phyloP scores from a whole-genome alignment of 2,113 vertebrate species.

The Rhea americana region DNA sequence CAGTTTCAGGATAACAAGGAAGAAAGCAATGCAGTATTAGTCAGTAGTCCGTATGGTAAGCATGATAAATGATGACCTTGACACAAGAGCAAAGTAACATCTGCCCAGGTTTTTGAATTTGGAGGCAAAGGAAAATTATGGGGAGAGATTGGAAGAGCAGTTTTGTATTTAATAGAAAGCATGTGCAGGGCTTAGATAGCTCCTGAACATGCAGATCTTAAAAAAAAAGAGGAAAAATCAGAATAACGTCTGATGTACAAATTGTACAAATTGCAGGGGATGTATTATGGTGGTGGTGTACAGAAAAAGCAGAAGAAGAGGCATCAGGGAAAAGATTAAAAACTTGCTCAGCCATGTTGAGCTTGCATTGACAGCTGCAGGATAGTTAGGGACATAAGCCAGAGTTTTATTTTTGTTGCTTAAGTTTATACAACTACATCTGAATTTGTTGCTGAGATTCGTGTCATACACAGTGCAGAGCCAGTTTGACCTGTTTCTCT shows the following conservation, averaged over 20 bases:
- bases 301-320: not conserved
- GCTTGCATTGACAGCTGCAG: not conserved
- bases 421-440: not conserved
- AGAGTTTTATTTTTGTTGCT: not conserved
- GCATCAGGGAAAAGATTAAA: not conserved
- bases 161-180: not conserved
- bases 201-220: not conserved
- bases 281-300: not conserved
- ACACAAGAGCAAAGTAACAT: not conserved
- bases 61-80: not conserved
- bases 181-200: not conserved
- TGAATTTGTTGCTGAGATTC: not conserved
- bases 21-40: not conserved
- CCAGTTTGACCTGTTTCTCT: not conserved
- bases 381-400: rapidly evolving
- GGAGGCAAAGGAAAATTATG: not conserved
- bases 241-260: not conserved
- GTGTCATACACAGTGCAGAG: not conserved
- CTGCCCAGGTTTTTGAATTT: not conserved
- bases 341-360: not conserved
- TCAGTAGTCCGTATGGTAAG: not conserved
- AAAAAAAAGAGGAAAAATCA: not conserved
- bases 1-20: not conserved
- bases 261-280: not conserved
- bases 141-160: not conserved